Percentiles rank a stretch among this genome's conserved stretches.
phyloP scores from a whole-genome alignment of 2,888 invertebrate genomes.

The Ichneumon xanthorius region DNA sequence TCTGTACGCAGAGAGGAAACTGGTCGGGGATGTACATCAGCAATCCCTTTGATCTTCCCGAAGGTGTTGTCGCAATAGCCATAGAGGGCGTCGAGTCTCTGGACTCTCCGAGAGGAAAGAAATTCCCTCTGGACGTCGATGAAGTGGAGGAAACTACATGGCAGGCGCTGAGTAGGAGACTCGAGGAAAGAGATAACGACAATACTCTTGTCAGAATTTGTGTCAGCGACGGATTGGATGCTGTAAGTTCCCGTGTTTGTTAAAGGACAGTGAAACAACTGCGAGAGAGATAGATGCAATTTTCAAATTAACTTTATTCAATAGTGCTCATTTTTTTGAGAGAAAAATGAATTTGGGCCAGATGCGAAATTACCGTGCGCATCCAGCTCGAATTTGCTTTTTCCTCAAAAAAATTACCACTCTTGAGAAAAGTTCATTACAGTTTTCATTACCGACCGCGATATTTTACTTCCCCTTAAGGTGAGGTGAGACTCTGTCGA shows the following conservation, averaged over 20 bases:
- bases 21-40: conserved; percentile 90
- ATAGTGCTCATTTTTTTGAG: too few species aligned
- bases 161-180: conserved; percentile 86
- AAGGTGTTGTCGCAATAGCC: conserved; percentile 89
- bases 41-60: conserved; percentile 91
- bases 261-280: too few species aligned
- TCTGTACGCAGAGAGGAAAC: conserved; percentile 86
- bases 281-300: too few species aligned
- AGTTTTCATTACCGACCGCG: too few species aligned
- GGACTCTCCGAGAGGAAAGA: conserved; percentile 82
- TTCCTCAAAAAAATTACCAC: too few species aligned
- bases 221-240: conserved; percentile 88
- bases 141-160: conserved; percentile 88
- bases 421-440: too few species aligned
- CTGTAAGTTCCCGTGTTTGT: conserved; percentile 86
- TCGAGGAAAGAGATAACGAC: conserved; percentile 88
- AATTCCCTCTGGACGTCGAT: conserved; percentile 87
- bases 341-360: too few species aligned
- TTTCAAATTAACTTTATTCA: too few species aligned
- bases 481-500: neutral
- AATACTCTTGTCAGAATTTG: conserved; percentile 89
- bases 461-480: too few species aligned
- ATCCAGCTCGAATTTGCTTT: too few species aligned
- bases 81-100: conserved; percentile 88
- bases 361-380: too few species aligned